Conservation (phyloP, 2,797 vertebrate species). For the Phoxinus dragarum region DNA sequence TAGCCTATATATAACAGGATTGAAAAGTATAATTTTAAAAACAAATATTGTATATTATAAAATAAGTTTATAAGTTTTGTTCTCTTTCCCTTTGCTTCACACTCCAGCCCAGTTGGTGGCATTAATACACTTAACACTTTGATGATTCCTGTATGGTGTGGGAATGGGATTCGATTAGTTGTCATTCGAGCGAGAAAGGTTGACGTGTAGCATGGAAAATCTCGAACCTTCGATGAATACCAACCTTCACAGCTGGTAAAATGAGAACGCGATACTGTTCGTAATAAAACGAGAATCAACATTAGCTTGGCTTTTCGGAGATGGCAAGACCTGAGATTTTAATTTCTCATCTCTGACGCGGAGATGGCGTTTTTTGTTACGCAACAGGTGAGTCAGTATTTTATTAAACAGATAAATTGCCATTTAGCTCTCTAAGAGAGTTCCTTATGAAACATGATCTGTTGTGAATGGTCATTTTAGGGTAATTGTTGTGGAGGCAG, state of each 20-base stretch:
- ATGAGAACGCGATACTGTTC: neutral
- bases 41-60: too few relatives aligned
- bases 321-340: neutral
- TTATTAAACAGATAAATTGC: neutral
- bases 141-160: too few relatives aligned
- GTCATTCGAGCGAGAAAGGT: too few relatives aligned
- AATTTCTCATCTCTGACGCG: neutral
- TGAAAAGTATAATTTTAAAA: too few relatives aligned
- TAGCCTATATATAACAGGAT: too few relatives aligned
- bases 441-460: too few relatives aligned
- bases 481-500: too few relatives aligned
- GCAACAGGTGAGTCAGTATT: neutral
- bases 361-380: neutral
- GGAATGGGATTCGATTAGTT: too few relatives aligned
- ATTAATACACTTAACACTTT: neutral
- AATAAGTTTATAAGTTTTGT: too few relatives aligned
- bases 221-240: neutral
- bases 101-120: neutral
- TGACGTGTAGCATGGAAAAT: neutral
- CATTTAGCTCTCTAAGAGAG: neutral
- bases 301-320: neutral
- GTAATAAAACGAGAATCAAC: neutral
- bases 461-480: too few relatives aligned
- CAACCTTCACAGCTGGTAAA: neutral
- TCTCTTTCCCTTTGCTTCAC: neutral